Evolutionary conservation across 2,797 vertebrate species (phyloP).

Genomic region (Chiloscyllium punctatum): DNA sequence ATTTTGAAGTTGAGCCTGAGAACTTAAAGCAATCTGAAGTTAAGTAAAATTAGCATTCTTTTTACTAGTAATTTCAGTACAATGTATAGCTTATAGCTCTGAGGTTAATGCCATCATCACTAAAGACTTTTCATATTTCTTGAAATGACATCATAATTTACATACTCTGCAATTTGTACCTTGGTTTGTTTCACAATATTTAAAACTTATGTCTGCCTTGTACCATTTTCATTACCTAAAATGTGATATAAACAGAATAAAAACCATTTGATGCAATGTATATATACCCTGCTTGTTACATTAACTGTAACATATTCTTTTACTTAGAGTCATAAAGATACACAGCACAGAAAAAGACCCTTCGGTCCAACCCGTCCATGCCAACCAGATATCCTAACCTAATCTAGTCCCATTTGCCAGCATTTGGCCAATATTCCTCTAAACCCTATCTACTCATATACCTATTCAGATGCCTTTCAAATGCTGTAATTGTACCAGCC

Average conservation of each 20-base stretch:
- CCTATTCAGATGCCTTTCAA: too few species aligned
- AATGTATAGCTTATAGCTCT: neutral
- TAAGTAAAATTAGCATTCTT: neutral
- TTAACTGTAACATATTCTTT: neutral
- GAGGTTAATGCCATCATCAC: neutral
- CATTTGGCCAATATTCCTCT: too few species aligned
- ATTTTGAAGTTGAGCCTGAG: neutral
- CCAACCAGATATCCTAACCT: too few species aligned
- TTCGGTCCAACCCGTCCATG: too few species aligned
- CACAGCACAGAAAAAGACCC: too few species aligned
- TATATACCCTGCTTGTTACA: slow-evolving; percentile 7
- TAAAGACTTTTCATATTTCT: neutral
- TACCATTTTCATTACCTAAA: slow-evolving; percentile 1
- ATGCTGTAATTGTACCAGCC: too few species aligned
- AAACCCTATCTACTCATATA: too few species aligned
- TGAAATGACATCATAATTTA: neutral
- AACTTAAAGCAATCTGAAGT: neutral
- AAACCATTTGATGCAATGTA: neutral
- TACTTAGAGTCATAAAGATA: neutral
- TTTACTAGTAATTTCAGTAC: neutral
- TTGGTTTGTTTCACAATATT: neutral
- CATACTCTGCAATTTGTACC: neutral
- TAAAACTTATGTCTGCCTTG: neutral
- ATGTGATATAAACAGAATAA: slow-evolving; percentile 12
- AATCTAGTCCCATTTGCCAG: too few species aligned